Evolutionary conservation across 2,797 vertebrate genomes (phyloP), one percentile per base, ranked within the genome.

Genomic region (Menidia menidia): DNA sequence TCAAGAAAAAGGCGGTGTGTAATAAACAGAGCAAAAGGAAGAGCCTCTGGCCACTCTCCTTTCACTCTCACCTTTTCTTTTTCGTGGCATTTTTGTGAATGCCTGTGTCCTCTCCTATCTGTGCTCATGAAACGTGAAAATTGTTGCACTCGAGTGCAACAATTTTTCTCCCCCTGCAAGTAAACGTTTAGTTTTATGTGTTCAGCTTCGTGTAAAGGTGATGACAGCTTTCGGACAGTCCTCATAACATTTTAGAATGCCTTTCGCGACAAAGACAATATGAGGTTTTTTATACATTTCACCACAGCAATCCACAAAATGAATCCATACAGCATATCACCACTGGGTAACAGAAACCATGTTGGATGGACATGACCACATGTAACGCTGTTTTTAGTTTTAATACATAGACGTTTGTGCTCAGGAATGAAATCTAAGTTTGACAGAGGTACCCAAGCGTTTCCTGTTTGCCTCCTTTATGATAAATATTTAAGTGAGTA

Each of bases 1-100:
- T 98, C 97, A 99, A 99, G 97, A 99, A 98, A 93, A 99, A 98
- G 96, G 96, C 94, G 98, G 98, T 99, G 96, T 97, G 97, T 98
- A 96, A 94, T 92, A 92, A 88, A 80, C 86, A 77, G 64, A 84
- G 80, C 82, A 78, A 80, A 74, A 90, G 64, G 31, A 84, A 88
- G 72, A 82, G 60, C 68, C 45, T 47, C 74, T 61, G 76, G 74
- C 79, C 75, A 75, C 77, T 65, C 73, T 72, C 68, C 76, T 73
- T 72, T 56, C 73, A 75, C 56, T 74, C 35, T 78, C 79, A 75
- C 73, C 68, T 83, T 83, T 79, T 55, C 50, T 60, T 81, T 84
- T 75, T 57, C 52, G 75, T 82, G 78, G 58, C 64, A 82, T 68
- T 64, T 78, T 64, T 82, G 44, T 71, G 25, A 25, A 58, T 60